Conservation (phyloP, 2,113 vertebrate species). For the Entosphenus tridentatus region DNA sequence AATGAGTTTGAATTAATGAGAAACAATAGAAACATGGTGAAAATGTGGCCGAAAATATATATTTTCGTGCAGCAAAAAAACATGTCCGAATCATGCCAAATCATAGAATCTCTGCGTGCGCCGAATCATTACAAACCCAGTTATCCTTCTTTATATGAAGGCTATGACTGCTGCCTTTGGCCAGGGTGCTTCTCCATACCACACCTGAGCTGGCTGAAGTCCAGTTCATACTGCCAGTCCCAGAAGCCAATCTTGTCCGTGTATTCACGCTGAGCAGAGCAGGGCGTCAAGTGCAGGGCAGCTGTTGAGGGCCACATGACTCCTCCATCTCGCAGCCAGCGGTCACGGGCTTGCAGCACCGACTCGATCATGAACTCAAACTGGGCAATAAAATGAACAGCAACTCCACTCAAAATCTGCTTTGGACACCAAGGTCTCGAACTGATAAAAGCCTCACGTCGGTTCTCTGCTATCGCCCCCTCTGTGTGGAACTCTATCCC, state of each 20-base stretch:
- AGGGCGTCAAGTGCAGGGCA: conserved; percentile 29
- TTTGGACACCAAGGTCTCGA: neutral
- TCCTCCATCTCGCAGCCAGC: conserved; percentile 33
- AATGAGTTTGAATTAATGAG: no score
- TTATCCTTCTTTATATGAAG: no score
- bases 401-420: neutral
- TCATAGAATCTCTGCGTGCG: no score
- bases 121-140: no score
- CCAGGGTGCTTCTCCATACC: no score
- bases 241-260: conserved; percentile 36
- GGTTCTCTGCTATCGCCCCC: no score
- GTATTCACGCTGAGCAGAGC: conserved; percentile 30
- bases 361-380: conserved; percentile 57
- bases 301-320: conserved; percentile 38
- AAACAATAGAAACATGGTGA: no score
- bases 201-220: conserved; percentile 28
- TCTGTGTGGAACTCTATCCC: no score
- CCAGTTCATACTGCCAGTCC: conserved; percentile 33
- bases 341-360: conserved; percentile 30
- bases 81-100: no score
- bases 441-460: neutral
- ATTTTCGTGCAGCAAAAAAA: no score
- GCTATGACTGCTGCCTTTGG: no score
- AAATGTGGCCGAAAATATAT: no score
- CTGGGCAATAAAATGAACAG: conserved; percentile 16